Base-by-base conservation (phyloP, 2,888 invertebrate species). In the Hyppa rectilinea region DNA sequence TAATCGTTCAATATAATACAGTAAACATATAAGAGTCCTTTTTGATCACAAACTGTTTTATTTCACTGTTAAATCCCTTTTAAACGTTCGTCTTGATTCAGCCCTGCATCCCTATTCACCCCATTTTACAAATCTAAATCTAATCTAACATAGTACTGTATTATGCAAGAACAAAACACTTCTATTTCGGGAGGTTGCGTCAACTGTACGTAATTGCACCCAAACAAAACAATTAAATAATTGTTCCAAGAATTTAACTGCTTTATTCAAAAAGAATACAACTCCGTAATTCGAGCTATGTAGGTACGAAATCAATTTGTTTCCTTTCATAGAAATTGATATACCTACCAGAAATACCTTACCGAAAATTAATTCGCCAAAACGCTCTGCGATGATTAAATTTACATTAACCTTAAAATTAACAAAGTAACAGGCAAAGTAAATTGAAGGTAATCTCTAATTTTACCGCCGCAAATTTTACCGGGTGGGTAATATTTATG, bases 321-420 rank as follows among this genome's bases (percentile, higher is more conserved):
- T 70, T 69, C 26, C 34, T 31, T 47, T n/a, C 49, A 43, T 12
- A 59, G 61, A 67, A 72, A 73, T 79, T 73, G 40, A 60, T 71
- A 29, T 31, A 47, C 38, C 1, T 50, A 77, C 31, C 17, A 38
- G 38, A 38, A 38, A 65, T 60, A 66, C 36, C 52, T 47, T 69
- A 10, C 20, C 47, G 14, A 59, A 66, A 59, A 75, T 67, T 47
- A 63, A 71, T 67, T 67, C 61, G 31, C 14, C 20, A 64, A 67
- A 66, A 71, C 64, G 56, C 56, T 66, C 17, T 49, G 10, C 70
- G 77, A 71, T 79, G 77, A 79, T 79, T 77, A 79, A 80, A 81
- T 81, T 77, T 76, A 81, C 77, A 79, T 79, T 79, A 79, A 81
- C 79, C 55, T 53, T 53, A 59, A 71, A 81, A 77, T 81, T 80